Evolutionary conservation across 2,113 vertebrate genomes (phyloP), one percentile per base, ranked within the genome.

Genomic region (Xenopus laevis): DNA sequence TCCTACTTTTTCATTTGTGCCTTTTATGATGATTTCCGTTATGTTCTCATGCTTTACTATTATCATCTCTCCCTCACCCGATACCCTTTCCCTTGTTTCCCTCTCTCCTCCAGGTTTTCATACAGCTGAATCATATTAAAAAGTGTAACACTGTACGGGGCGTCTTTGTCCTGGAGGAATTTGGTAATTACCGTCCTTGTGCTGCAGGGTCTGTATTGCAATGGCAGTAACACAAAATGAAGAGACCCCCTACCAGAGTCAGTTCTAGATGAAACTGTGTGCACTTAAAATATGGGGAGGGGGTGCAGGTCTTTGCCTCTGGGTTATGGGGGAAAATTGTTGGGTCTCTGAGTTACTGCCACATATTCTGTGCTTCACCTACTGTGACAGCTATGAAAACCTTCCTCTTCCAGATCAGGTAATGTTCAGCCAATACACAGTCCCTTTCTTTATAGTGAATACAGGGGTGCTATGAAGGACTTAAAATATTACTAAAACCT

Each of bases 91-190:
- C 82, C 81, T 64, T 79, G 74, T 46, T 62, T 1, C 69, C 70
- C 83, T 92, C 85, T 55, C 87, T 94, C 87, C 94, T 94, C 84
- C 96, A 98, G 97, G 97, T 98, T 98, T 99, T 99, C 96, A 99
- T 99, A 98, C 96, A 98, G 94, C 96, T 99, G 96, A 99, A 94
- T 97, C 97, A 98, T 96, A 98, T 99, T 93, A 99, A 98, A 99
- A 99, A 98, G 97, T 98, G 97, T 97, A 98, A 99, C 98, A 99
- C 97, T 94, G 96, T 98, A 91, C 96, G 97, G 94, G 97, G 97
- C 94, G 96, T 98, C 96, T 99, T 99, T 99, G 93, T 99, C 95
- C 97, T 99, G 96, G 96, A 99, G 93, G 97, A 98, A 97, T 99
- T 99, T 98, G 97, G 97, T 98, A 99, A 99, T 98, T 99, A 98